Conservation (phyloP, 2,888 invertebrate species). For the Spilarctia lutea region DNA sequence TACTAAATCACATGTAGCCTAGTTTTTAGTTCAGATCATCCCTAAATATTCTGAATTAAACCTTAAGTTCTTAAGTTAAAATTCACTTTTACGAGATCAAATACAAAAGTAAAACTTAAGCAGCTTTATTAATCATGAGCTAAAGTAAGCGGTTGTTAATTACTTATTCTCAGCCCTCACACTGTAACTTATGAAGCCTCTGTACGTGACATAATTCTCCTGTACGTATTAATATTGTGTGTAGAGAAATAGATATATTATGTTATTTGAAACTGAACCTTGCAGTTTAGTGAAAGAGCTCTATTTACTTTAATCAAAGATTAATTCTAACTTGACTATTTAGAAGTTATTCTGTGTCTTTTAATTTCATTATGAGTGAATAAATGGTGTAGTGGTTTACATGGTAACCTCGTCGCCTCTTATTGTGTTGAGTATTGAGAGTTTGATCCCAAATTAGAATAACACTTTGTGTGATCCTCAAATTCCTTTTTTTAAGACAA, state of each 20-base stretch:
- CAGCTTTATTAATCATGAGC: conserved; percentile 31
- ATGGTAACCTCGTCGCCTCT: no score
- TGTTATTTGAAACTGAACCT: conserved; percentile 6
- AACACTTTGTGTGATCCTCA: no score
- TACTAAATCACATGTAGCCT: background rate
- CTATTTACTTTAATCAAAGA: background rate
- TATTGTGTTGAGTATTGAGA: no score
- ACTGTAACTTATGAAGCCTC: conserved; percentile 40
- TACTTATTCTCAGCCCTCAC: conserved; percentile 42
- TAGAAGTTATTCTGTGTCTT: conserved; percentile 3
- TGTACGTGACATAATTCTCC: conserved; percentile 39
- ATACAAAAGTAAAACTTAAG: conserved; percentile 3
- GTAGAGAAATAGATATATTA: conserved; percentile 3
- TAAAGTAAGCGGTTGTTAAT: conserved; percentile 38
- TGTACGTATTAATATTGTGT: conserved; percentile 41
- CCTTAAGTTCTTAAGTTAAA: background rate
- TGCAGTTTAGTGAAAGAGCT: background rate
- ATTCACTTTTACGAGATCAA: conserved; percentile 1
- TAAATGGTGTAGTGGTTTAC: no score
- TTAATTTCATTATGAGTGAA: background rate
- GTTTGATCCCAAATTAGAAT: no score
- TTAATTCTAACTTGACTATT: conserved; percentile 31
- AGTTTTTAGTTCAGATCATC: no score
- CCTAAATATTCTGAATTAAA: background rate
- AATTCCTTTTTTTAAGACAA: no score